Percentiles rank a stretch among this genome's conserved stretches.
phyloP scores from a whole-genome alignment of 2,797 vertebrate genomes.

The Liasis olivaceus region DNA sequence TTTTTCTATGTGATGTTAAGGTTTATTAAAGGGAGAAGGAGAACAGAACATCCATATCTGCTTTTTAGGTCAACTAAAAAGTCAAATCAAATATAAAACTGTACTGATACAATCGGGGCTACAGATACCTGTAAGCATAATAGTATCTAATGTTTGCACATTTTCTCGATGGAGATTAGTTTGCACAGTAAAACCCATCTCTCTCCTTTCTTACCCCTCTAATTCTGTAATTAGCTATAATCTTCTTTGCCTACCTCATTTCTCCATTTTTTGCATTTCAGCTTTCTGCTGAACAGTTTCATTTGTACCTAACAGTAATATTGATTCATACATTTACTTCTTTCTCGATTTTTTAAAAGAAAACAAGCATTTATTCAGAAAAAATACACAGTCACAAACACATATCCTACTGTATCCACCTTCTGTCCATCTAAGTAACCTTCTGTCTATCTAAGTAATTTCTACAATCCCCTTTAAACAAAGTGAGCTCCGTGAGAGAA shows the following conservation, averaged over 20 bases:
- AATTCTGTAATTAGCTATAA: conserved; percentile 31
- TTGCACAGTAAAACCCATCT: background rate
- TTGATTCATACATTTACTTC: conserved; percentile 19
- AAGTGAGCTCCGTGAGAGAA: background rate
- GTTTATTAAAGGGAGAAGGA: background rate
- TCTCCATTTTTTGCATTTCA: conserved; percentile 1
- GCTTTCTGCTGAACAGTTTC: background rate
- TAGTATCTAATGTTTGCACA: conserved; percentile 26
- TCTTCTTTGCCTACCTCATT: background rate
- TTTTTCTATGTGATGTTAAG: too few species aligned
- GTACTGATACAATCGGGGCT: background rate
- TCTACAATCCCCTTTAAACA: background rate
- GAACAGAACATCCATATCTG: background rate
- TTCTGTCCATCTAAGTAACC: background rate
- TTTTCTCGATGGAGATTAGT: conserved; percentile 35
- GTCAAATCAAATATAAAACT: background rate
- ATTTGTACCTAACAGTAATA: background rate
- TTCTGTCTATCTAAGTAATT: background rate
- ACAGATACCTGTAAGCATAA: background rate
- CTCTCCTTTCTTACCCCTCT: background rate
- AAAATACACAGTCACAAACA: background rate
- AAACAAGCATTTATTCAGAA: background rate
- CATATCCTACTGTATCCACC: background rate
- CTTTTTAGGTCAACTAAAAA: background rate
- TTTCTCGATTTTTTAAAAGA: background rate